Evolutionary conservation across 2,888 invertebrate species (phyloP).

Genomic region (Cheiracanthium punctorium): DNA sequence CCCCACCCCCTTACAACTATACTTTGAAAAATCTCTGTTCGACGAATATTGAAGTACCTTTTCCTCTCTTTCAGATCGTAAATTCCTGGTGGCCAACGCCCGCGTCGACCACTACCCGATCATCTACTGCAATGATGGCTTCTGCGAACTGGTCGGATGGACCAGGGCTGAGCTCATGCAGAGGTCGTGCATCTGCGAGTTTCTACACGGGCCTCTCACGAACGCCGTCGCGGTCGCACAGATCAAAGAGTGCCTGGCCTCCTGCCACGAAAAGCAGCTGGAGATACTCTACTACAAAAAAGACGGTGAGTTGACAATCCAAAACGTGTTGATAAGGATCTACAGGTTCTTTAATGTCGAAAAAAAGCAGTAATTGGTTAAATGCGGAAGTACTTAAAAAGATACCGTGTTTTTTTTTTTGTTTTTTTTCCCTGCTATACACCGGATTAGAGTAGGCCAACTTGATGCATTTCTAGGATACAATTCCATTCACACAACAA

Average conservation of each 20-base stretch:
- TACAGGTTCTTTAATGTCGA: too few species aligned
- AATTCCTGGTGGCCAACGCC: slow-evolving; percentile 88
- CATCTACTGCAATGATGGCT: slow-evolving; percentile 89
- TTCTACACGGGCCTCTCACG: slow-evolving; percentile 87
- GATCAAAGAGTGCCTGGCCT: slow-evolving; percentile 83
- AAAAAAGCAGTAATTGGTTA: too few species aligned
- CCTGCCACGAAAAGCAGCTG: slow-evolving; percentile 85
- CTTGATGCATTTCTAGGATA: too few species aligned
- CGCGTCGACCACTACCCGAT: slow-evolving; percentile 83
- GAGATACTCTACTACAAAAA: slow-evolving; percentile 88
- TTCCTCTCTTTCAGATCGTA: slow-evolving; percentile 81
- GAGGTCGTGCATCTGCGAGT: slow-evolving; percentile 85
- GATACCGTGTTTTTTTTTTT: too few species aligned
- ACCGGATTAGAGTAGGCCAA: too few species aligned
- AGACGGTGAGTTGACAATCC: slow-evolving; percentile 82
- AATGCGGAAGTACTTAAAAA: too few species aligned
- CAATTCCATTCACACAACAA: too few species aligned
- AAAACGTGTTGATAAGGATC: too few species aligned
- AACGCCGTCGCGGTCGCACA: slow-evolving; percentile 83
- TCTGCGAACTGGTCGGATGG: slow-evolving; percentile 85
- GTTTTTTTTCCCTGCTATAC: too few species aligned
- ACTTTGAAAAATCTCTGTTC: too few species aligned
- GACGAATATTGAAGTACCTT: too few species aligned
- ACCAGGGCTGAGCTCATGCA: slow-evolving; percentile 89
- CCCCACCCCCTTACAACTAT: too few species aligned